These are phyloP conservation scores for Neomorphus geoffroyi DNA, from an alignment of 2,797 vertebrate genomes.

Conservation along the genomic window DNA sequence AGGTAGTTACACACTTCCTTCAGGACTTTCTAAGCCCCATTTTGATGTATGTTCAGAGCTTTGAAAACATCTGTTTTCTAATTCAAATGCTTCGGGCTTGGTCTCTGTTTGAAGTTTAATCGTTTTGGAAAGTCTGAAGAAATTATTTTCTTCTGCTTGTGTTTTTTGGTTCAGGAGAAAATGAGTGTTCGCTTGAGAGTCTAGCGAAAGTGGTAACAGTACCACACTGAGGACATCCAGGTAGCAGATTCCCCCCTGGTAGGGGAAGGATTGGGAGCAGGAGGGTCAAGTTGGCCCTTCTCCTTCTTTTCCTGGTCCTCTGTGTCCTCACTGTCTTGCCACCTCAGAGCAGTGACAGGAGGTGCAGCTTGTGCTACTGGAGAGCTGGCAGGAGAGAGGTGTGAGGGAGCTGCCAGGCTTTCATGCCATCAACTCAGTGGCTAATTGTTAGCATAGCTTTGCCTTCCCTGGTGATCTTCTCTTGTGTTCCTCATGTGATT, in stretches of 20 bases:
- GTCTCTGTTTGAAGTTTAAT: constrained; percentile 31
- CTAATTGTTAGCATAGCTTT: neutral
- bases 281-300: neutral
- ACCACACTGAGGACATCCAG: neutral
- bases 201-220: neutral
- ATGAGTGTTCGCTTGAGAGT: neutral
- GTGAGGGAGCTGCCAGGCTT: neutral
- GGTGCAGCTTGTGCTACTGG: neutral
- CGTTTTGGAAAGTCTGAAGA: constrained; percentile 15
- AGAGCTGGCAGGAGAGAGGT: neutral
- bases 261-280: neutral
- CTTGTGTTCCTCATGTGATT: constrained; percentile 48
- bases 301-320: neutral
- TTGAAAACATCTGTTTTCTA: constrained; percentile 17
- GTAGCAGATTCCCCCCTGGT: neutral
- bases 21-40: neutral
- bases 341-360: neutral
- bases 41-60: neutral
- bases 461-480: constrained; percentile 16
- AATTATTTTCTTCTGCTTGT: neutral
- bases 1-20: neutral
- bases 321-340: neutral
- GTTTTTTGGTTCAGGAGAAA: neutral
- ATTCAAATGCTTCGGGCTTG: constrained; percentile 11
- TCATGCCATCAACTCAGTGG: neutral